Conservation (phyloP, 2,797 vertebrate species). For the Delichon dasypus region DNA sequence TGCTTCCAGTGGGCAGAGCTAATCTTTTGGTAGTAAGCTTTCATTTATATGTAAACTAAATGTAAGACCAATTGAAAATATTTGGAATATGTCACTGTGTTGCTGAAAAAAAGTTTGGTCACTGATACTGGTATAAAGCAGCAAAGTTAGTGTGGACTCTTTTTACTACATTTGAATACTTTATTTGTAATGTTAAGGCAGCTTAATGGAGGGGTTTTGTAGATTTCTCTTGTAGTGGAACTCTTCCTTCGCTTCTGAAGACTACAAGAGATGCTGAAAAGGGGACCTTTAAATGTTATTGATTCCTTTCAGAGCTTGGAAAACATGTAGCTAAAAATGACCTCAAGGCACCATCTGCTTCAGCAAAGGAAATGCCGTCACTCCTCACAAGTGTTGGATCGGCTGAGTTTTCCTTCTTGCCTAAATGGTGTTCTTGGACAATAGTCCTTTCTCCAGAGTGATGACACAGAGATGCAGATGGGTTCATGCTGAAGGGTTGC, state of each 20-base stretch:
- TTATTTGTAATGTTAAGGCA: neutral
- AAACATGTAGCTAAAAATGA: slow-evolving; percentile 10
- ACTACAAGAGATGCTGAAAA: neutral
- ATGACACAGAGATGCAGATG: slow-evolving; percentile 27
- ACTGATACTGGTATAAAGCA: neutral
- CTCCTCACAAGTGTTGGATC: neutral
- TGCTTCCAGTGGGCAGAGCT: neutral
- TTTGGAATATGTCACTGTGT: neutral
- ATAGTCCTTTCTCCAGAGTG: neutral
- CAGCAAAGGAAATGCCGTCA: slow-evolving; percentile 12
- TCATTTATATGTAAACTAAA: neutral
- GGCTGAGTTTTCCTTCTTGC: neutral
- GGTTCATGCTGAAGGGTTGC: neutral
- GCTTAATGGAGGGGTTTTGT: neutral
- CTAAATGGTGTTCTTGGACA: slow-evolving; percentile 6
- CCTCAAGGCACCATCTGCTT: neutral
- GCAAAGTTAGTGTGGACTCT: neutral
- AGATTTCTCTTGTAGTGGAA: neutral
- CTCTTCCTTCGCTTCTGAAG: neutral
- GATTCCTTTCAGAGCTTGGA: neutral
- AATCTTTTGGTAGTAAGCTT: neutral
- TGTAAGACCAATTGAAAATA: neutral
- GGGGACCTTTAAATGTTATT: neutral
- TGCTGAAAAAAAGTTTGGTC: neutral
- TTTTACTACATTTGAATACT: neutral